Evolutionary conservation across 2,797 vertebrate species (phyloP).

Genomic region (Peromyscus attwateri): DNA sequence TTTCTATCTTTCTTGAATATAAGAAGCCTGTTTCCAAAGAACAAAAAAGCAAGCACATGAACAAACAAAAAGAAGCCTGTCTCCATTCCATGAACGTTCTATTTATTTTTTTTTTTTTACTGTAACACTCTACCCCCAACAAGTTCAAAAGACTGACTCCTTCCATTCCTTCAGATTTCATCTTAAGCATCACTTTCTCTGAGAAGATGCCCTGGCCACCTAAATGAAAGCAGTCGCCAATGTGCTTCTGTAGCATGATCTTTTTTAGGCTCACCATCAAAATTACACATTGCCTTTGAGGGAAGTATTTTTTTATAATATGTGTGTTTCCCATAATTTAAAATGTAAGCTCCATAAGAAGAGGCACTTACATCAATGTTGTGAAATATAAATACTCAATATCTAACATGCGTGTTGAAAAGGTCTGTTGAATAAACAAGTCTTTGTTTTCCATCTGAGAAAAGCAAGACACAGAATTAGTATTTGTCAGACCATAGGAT

Average conservation of each 20-base stretch:
- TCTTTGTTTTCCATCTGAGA: background rate
- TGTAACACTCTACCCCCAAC: background rate
- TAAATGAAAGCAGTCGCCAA: background rate
- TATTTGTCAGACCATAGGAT: background rate
- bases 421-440: background rate
- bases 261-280: background rate
- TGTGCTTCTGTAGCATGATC: background rate
- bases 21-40: background rate
- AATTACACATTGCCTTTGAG: background rate
- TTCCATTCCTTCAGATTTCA: slow-evolving; percentile 10
- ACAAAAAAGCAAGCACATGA: background rate
- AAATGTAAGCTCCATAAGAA: background rate
- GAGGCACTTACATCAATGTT: background rate
- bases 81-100: slow-evolving; percentile 13
- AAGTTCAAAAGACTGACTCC: background rate
- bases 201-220: background rate
- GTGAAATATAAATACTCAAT: background rate
- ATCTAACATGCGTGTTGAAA: background rate
- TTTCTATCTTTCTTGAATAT: background rate
- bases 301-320: background rate
- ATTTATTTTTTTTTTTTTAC: slow-evolving; percentile 12
- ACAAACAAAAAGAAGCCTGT: background rate
- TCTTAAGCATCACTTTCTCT: slow-evolving; percentile 16
- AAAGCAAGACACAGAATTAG: slow-evolving; percentile 23
- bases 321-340: background rate